A percentile compares a stretch with the other conserved stretches of the same genome.
These are phyloP conservation scores for Rhopalosiphum nymphaeae DNA, from an alignment of 2,888 invertebrate genomes.

Conservation along the genomic window DNA sequence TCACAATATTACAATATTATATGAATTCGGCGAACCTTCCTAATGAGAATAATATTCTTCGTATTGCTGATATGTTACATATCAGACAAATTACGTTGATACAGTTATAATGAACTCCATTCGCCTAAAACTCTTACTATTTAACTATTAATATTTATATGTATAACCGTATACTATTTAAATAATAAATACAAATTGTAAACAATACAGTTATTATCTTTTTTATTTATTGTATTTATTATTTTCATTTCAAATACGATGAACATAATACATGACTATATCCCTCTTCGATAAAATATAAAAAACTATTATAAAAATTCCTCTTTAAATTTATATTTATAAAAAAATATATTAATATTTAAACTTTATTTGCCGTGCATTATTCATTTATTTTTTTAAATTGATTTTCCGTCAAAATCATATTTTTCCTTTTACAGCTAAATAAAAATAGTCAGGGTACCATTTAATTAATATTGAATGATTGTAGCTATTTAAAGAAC, in stretches of 20 bases:
- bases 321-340: not conserved
- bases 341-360: not conserved
- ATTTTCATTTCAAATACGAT: not conserved
- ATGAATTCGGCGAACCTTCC: not conserved
- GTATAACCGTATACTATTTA: too few species aligned
- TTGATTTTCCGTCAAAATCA: not conserved
- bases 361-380: not conserved
- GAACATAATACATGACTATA: not conserved
- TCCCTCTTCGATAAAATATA: not conserved
- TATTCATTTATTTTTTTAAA: not conserved
- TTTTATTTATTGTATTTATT: not conserved
- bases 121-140: not conserved
- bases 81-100: not conserved
- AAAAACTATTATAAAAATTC: not conserved
- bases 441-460: not conserved
- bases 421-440: not conserved
- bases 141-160: too few species aligned
- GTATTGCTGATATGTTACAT: not conserved
- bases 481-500: not conserved
- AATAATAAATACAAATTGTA: not conserved
- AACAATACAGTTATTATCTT: not conserved
- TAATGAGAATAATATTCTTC: not conserved
- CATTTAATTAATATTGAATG: not conserved
- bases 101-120: not conserved
- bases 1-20: not conserved